Evolutionary conservation across 2,888 invertebrate species (phyloP).

Genomic region (Proisotoma minuta): DNA sequence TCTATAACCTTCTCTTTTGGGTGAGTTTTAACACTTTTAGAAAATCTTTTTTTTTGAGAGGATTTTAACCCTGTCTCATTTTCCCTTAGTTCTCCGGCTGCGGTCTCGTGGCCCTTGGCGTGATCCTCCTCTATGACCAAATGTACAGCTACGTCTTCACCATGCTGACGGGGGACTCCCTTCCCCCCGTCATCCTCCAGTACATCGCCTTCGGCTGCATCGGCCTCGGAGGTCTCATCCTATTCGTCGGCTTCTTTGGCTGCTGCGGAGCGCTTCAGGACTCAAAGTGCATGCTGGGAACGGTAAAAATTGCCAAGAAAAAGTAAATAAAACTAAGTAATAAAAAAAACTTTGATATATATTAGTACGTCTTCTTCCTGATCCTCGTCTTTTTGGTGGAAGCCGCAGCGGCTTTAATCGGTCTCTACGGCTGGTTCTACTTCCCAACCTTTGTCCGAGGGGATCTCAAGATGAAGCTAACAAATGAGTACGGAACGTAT

Average conservation of each 20-base stretch:
- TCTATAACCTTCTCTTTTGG: slow-evolving; percentile 54
- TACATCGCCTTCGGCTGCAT: slow-evolving; percentile 56
- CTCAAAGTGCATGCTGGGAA: slow-evolving; percentile 54
- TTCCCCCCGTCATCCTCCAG: slow-evolving; percentile 53
- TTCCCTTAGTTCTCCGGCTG: slow-evolving; percentile 55
- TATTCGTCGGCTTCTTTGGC: slow-evolving; percentile 58
- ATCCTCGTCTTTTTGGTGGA: slow-evolving; percentile 53
- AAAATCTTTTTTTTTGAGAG: neutral
- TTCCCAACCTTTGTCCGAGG: slow-evolving; percentile 51
- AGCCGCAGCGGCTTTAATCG: slow-evolving; percentile 52
- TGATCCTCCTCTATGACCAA: slow-evolving; percentile 56
- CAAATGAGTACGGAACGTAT: slow-evolving; percentile 35
- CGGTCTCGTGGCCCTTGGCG: slow-evolving; percentile 56
- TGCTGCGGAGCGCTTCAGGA: slow-evolving; percentile 58
- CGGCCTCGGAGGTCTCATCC: slow-evolving; percentile 54
- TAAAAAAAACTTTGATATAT: neutral
- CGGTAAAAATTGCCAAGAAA: too few relatives aligned
- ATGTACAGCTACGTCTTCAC: slow-evolving; percentile 55
- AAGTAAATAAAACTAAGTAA: neutral
- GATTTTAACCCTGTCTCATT: neutral
- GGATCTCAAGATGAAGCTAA: slow-evolving; percentile 32
- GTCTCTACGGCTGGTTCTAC: slow-evolving; percentile 51
- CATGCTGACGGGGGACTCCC: slow-evolving; percentile 52
- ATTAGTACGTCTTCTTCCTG: slow-evolving; percentile 54
- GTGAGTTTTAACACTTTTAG: slow-evolving; percentile 48